phyloP scores from a whole-genome alignment of 2,113 vertebrate genomes.

The Struthidea cinerea region DNA sequence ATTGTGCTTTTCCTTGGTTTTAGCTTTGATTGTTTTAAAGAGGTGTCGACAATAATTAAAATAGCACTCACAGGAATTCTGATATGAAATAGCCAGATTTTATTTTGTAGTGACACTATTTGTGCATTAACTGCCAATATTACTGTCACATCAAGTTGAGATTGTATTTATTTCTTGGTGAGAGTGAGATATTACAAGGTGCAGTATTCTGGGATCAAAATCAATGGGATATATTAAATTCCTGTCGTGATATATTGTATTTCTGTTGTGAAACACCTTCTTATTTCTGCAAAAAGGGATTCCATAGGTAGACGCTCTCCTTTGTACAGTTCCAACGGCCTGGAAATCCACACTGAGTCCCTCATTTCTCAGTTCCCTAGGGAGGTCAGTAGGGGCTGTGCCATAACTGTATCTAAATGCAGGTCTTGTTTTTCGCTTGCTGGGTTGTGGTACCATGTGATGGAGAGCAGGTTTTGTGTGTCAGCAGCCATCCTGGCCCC shows the following conservation, averaged over 20 bases:
- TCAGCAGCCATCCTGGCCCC: neutral
- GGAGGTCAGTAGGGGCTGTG: neutral
- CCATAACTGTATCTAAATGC: neutral
- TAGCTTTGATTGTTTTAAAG: neutral
- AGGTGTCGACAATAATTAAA: neutral
- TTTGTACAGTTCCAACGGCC: fast-evolving
- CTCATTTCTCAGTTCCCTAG: neutral
- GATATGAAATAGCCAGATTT: neutral
- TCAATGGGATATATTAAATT: neutral
- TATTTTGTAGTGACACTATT: neutral
- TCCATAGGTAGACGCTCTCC: neutral
- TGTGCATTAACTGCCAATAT: neutral
- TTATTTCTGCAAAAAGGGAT: neutral
- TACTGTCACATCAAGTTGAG: neutral
- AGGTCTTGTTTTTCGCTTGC: neutral
- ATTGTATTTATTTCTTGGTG: neutral
- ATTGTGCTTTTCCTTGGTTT: neutral
- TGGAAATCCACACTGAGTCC: neutral
- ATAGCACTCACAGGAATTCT: neutral
- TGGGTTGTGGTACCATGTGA: neutral
- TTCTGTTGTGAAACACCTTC: neutral
- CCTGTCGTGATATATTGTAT: neutral
- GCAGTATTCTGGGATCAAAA: neutral
- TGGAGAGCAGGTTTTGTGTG: neutral
- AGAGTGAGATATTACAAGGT: neutral